These are phyloP conservation scores for Metellina segmentata DNA, from an alignment of 2,888 invertebrate species.

Conservation along the genomic window DNA sequence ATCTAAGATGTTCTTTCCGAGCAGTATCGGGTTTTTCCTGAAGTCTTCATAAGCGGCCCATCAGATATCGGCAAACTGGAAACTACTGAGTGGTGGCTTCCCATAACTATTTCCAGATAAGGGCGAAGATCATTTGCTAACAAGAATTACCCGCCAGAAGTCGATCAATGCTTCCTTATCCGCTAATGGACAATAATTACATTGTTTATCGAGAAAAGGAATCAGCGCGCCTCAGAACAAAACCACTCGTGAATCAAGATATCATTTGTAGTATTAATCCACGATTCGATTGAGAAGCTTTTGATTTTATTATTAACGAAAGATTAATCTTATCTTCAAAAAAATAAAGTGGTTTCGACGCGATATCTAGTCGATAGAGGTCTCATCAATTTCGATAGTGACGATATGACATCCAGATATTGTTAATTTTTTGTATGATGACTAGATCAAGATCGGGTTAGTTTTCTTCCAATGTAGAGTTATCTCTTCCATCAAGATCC, in stretches of 20 bases:
- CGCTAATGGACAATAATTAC: conserved; percentile 4
- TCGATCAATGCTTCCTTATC: conserved; percentile 25
- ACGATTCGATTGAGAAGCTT: too few relatives aligned
- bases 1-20: background rate
- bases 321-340: background rate
- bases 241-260: conserved; percentile 7
- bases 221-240: background rate
- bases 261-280: too few relatives aligned
- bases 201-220: background rate
- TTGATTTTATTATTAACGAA: too few relatives aligned
- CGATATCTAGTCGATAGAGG: background rate
- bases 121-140: background rate
- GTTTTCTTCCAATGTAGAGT: too few relatives aligned
- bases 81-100: background rate
- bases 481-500: too few relatives aligned
- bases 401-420: too few relatives aligned
- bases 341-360: background rate
- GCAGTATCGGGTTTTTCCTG: background rate
- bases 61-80: conserved; percentile 3
- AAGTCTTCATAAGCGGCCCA: background rate
- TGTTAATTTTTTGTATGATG: background rate
- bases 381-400: too few relatives aligned
- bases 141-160: conserved; percentile 3
- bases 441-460: background rate
- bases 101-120: conserved; percentile 8